Conservation (phyloP, 2,888 invertebrate genomes). For the Mimumesa dahlbomi region DNA sequence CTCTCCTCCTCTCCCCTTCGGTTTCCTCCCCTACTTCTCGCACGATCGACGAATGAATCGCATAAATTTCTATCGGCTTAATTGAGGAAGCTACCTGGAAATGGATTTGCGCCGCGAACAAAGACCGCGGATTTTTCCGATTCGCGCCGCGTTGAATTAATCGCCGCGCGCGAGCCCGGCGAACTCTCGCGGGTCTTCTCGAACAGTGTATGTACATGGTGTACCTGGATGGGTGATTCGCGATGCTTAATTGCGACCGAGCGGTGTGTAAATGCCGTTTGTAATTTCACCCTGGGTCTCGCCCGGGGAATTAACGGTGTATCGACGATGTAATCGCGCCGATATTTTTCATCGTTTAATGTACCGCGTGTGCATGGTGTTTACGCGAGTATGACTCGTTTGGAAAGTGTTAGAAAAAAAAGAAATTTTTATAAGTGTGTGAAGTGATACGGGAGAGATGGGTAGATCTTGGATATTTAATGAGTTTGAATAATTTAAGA, state of each 20-base stretch:
- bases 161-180: slow-evolving; percentile 9
- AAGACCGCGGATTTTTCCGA: slow-evolving; percentile 20
- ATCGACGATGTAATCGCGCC: no score
- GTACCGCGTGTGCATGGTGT: no score
- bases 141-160: slow-evolving; percentile 36
- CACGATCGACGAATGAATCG: slow-evolving; percentile 48
- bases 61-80: slow-evolving; percentile 48
- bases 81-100: slow-evolving; percentile 54
- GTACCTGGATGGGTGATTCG: neutral
- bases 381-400: no score
- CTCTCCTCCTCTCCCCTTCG: neutral
- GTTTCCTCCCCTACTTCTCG: slow-evolving; percentile 14
- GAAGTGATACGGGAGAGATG: no score
- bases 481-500: no score
- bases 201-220: no score
- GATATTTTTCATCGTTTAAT: no score
- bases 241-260: neutral
- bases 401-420: neutral
- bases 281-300: no score
- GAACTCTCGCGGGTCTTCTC: no score
- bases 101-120: slow-evolving; percentile 42
- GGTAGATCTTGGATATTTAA: no score
- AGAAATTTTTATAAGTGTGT: no score
- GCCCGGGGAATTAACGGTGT: no score
- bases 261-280: neutral